Evolutionary conservation across 1,140 invertebrate genomes (phyloP), one percentile per base, ranked within the genome.

Genomic region (Heliconius congener): DNA sequence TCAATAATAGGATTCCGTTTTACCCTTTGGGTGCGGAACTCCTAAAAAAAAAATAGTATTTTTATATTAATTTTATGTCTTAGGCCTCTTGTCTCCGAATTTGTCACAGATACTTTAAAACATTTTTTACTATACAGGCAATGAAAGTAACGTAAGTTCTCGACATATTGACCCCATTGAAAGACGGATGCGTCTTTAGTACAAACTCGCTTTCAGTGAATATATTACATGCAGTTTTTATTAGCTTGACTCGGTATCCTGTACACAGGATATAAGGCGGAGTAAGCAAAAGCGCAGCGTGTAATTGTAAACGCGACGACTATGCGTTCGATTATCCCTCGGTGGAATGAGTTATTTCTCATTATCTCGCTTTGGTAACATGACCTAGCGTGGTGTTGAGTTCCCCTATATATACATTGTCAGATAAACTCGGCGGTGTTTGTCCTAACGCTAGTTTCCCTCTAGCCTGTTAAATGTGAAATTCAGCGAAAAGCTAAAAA

Each of bases 121-220:
- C 23, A 66, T 30, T 66, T 66, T 66, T 66, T 66, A 66, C 60
- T 66, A 30, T 27, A 66, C 60, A 30, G 60, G 60, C 60, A 66
- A 66, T 27, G 60, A 66, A 66, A 66, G 57, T 27, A 23, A n/a
- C 57, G n/a, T n/a, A 27, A 60, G 57, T 27, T 66, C n/a, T 66
- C 60, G 23, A 66, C 60, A 27, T 66, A 66, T 66, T 66, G 60
- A 66, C 60, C 60, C 13, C 23, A 66, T 66, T 66, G 9, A 8
- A 30, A 66, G 60, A 30, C 23, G 27, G 60, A 66, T 66, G 60
- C 30, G 23, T 30, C 60, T 66, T 66, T 27, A 30, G 11, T 66
- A 16, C 23, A 27, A 30, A 66, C 60, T 66, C n/a, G 60, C 30
- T 57, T 66, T 66, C 23, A 66, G n/a, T 66, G 11, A 3, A 57